Percentiles rank a stretch among this genome's conserved stretches.
Conservation (phyloP, 2,113 vertebrate species). For the Anolis sagrei region DNA sequence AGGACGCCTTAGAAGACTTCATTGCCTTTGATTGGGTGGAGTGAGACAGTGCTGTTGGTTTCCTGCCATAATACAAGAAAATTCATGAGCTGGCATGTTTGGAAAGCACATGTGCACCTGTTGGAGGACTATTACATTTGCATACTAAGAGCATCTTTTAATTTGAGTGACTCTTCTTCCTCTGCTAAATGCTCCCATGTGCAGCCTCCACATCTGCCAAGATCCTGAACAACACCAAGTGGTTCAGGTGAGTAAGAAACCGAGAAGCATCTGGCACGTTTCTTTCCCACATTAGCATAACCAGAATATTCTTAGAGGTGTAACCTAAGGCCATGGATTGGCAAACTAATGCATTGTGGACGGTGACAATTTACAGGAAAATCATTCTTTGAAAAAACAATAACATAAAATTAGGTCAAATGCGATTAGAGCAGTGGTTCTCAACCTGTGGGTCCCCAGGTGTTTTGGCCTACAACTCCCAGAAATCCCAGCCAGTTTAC, state of each 20-base stretch:
- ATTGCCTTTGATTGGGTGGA: not conserved
- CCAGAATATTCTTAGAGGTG: not conserved
- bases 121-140: not conserved
- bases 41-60: not conserved
- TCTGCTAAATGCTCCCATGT: conserved; percentile 4
- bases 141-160: conserved; percentile 33
- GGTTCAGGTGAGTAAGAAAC: not conserved
- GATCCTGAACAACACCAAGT: conserved; percentile 1
- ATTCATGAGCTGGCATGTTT: not conserved
- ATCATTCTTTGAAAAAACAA: not conserved
- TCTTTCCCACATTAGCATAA: not conserved
- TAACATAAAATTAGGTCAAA: not conserved
- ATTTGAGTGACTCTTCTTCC: conserved; percentile 14
- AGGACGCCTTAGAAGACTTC: not conserved
- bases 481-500: no score
- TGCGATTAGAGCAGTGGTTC: not conserved
- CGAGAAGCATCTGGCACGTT: not conserved
- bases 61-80: not conserved
- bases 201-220: not conserved
- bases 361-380: fast-evolving
- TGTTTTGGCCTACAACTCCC: no score
- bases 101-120: not conserved
- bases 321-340: not conserved
- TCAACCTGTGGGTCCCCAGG: no score
- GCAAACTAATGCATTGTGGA: not conserved